These are phyloP conservation scores for Scolanthus callimorphus DNA, from an alignment of 92 coral and sea anemone species.

Conservation along the genomic window DNA sequence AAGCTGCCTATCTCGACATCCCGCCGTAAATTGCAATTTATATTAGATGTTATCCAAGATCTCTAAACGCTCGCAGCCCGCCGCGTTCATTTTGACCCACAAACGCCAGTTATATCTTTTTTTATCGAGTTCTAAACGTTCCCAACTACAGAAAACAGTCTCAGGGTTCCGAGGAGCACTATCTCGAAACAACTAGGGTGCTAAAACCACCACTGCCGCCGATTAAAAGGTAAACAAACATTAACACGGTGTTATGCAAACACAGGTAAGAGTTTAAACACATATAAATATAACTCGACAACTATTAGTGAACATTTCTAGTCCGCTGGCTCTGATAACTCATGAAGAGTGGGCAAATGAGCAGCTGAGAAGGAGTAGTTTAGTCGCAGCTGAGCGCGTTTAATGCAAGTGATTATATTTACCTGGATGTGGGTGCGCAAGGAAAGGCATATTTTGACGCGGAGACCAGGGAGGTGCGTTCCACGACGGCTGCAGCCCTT, in stretches of 20 bases:
- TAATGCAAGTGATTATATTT: neutral
- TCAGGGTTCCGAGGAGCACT: no score
- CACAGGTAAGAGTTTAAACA: conserved; percentile 34
- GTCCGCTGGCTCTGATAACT: conserved; percentile 39
- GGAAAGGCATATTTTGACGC: conserved; percentile 62
- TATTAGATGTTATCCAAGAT: conserved; percentile 35
- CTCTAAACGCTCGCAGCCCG: neutral
- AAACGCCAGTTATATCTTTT: no score
- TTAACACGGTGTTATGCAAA: conserved; percentile 30
- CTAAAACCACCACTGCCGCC: conserved; percentile 2
- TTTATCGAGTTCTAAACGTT: no score
- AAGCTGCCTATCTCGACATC: conserved; percentile 19
- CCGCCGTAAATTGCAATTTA: conserved; percentile 22
- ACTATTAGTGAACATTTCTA: conserved; percentile 51
- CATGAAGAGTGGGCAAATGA: conserved; percentile 19
- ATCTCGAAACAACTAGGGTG: conserved; percentile 10
- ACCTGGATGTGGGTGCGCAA: conserved; percentile 85
- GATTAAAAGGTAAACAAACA: conserved; percentile 39
- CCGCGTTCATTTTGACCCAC: conserved; percentile 2
- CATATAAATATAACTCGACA: conserved; percentile 23
- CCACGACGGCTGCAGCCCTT: conserved; percentile 49
- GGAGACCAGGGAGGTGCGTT: conserved; percentile 59
- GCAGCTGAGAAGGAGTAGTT: no score
- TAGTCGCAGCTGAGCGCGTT: no score
- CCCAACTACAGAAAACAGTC: no score